These are phyloP conservation scores for Artibeus lituratus DNA, from an alignment of 2,797 vertebrate species.

Conservation along the genomic window DNA sequence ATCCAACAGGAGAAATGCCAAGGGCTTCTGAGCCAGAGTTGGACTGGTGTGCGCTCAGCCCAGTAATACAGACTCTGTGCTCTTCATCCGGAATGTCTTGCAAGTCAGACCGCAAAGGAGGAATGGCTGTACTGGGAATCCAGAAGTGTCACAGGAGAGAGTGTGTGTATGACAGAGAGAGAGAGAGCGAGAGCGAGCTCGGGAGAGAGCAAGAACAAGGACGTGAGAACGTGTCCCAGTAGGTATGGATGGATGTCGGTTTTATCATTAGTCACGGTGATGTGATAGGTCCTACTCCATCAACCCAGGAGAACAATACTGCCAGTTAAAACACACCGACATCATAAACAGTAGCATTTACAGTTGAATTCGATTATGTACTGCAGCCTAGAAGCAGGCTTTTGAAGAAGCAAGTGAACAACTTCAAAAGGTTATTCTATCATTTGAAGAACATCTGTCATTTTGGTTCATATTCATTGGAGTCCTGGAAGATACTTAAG, in stretches of 20 bases:
- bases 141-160: background rate
- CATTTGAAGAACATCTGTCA: conserved; percentile 49
- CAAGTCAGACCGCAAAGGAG: conserved; percentile 17
- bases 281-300: conserved; percentile 4
- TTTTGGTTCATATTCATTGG: conserved; percentile 25
- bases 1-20: background rate
- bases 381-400: conserved; percentile 55
- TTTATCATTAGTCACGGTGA: conserved; percentile 11
- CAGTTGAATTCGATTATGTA: conserved; percentile 58
- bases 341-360: conserved; percentile 67
- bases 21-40: background rate
- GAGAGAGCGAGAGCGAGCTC: no score
- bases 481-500: conserved; percentile 15
- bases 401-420: conserved; percentile 60
- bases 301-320: conserved; percentile 34
- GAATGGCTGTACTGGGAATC: background rate
- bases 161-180: no score
- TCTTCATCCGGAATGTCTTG: background rate
- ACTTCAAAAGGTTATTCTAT: conserved; percentile 53
- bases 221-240: background rate
- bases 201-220: background rate
- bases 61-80: background rate
- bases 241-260: background rate
- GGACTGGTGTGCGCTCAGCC: background rate
- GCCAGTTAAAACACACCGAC: conserved; percentile 55